Evolutionary conservation across 1,140 invertebrate species (phyloP).

Genomic region (Onthophagus taurus): DNA sequence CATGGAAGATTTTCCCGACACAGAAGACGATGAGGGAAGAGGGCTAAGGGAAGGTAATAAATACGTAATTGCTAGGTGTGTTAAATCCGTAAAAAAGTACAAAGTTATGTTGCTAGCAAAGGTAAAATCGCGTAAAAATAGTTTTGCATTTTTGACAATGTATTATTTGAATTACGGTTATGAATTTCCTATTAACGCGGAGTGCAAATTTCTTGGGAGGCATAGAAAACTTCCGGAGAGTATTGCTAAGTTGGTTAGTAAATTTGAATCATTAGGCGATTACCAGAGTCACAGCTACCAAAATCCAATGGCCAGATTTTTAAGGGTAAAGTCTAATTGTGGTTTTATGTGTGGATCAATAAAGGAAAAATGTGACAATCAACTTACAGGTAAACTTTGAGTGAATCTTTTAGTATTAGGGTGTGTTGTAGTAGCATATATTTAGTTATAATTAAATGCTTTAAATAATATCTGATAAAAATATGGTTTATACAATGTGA

Average conservation of each 20-base stretch:
- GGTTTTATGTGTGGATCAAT: too few relatives aligned
- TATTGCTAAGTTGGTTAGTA: constrained; percentile 8
- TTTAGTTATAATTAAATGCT: neutral
- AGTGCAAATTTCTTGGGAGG: neutral
- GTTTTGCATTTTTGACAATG: constrained; percentile 1
- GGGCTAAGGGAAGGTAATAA: too few relatives aligned
- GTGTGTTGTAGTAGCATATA: constrained; percentile 4
- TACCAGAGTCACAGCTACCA: neutral
- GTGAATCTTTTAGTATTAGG: too few relatives aligned
- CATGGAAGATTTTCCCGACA: constrained; percentile 41
- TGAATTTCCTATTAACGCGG: neutral
- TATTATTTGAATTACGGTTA: constrained; percentile 7
- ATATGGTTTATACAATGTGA: constrained; percentile 1
- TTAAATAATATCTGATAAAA: neutral
- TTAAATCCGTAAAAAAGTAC: too few relatives aligned
- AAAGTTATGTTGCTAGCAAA: too few relatives aligned
- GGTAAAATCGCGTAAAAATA: too few relatives aligned
- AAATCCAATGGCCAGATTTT: neutral
- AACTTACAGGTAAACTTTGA: too few relatives aligned
- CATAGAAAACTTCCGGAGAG: constrained; percentile 11
- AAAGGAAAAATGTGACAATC: too few relatives aligned
- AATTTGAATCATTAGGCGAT: constrained; percentile 7
- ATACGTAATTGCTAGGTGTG: too few relatives aligned
- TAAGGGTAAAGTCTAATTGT: neutral
- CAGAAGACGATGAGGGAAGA: too few relatives aligned